Evolutionary conservation across 2,888 invertebrate species (phyloP).

Genomic region (Antitype chi): DNA sequence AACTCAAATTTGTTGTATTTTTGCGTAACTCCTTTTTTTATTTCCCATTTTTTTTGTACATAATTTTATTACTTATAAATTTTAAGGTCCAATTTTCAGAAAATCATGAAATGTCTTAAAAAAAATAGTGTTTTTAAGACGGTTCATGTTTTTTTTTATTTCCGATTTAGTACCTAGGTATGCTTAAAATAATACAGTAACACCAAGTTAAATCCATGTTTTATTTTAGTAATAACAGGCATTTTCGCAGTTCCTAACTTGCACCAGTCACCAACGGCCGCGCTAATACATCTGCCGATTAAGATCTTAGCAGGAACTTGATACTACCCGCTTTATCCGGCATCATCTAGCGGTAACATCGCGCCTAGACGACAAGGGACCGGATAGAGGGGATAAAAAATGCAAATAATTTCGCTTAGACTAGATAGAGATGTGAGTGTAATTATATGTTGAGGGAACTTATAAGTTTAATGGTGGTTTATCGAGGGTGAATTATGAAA

Average conservation of each 20-base stretch:
- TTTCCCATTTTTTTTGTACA: neutral
- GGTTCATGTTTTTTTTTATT: no score
- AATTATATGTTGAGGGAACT: conserved; percentile 24
- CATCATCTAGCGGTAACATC: conserved; percentile 76
- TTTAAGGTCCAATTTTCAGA: neutral
- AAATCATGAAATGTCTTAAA: neutral
- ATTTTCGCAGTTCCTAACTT: conserved; percentile 48
- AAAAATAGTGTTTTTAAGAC: neutral
- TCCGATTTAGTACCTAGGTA: no score
- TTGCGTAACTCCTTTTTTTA: neutral
- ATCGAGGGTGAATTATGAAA: conserved; percentile 10
- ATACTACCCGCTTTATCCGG: conserved; percentile 75
- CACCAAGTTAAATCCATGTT: neutral
- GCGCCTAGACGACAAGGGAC: conserved; percentile 70
- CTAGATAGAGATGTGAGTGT: conserved; percentile 38
- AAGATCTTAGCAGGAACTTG: conserved; percentile 79
- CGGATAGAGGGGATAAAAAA: conserved; percentile 50
- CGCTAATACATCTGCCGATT: conserved; percentile 79
- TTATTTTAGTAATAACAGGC: neutral
- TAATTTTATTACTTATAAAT: neutral
- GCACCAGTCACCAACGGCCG: conserved; percentile 60
- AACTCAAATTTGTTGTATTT: neutral
- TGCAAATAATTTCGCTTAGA: conserved; percentile 43
- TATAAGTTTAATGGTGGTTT: neutral
- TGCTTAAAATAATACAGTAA: neutral